phyloP scores from a whole-genome alignment of 2,797 vertebrate species.

The Smutsia gigantea region DNA sequence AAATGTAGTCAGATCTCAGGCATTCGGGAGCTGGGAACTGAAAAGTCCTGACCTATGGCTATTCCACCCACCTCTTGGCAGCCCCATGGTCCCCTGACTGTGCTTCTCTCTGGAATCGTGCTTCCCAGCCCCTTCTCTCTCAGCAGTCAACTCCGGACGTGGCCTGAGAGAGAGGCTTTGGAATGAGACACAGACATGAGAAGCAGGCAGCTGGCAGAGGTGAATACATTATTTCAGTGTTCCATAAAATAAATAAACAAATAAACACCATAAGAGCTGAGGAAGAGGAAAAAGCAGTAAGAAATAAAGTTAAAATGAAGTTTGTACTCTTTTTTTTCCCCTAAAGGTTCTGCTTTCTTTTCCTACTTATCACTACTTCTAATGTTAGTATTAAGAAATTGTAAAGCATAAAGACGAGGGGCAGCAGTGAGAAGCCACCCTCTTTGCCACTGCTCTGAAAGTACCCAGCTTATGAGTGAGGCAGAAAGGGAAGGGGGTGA shows the following conservation, averaged over 20 bases:
- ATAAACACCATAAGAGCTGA: neutral
- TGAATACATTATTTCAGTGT: neutral
- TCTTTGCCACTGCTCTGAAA: neutral
- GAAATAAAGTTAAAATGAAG: neutral
- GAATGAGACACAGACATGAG: neutral
- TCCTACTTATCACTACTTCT: neutral
- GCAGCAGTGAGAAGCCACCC: neutral
- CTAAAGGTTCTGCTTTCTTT: neutral
- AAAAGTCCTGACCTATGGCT: neutral
- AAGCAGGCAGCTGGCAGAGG: neutral
- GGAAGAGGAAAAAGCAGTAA: neutral
- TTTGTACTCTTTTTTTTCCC: neutral
- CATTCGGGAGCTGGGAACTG: neutral
- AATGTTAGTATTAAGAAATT: neutral
- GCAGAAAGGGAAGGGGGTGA: neutral
- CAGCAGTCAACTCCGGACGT: neutral
- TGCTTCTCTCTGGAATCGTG: neutral
- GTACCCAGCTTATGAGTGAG: neutral
- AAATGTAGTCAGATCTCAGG: neutral
- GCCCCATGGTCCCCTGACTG: accelerated
- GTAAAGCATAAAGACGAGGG: neutral
- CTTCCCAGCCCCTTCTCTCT: neutral
- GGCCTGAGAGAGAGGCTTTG: neutral
- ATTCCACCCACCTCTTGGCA: neutral
- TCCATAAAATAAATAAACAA: neutral